Evolutionary conservation across 2,113 vertebrate genomes (phyloP), one percentile per base, ranked within the genome.

Genomic region (Otis tarda): DNA sequence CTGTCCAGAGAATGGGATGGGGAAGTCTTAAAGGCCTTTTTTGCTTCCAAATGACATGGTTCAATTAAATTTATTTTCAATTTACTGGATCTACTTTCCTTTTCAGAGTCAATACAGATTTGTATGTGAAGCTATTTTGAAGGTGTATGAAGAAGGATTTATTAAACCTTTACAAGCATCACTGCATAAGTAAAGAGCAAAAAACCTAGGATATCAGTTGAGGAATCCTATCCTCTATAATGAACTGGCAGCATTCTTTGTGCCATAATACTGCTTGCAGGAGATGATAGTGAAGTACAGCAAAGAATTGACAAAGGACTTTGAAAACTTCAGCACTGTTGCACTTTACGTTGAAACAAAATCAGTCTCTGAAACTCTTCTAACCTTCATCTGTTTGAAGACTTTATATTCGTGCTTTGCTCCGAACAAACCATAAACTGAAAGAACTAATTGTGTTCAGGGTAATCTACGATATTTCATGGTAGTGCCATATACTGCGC

Each of bases 81-180:
- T 94, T 85, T 76, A 78, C 86, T 84, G n/a, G 71, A n/a, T 91
- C 39, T 90, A 4, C 91, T 97, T 91, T 98, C 47, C 89, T 95
- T 98, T 97, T 84, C 98, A 99, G 99, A 99, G 99, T 98, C 99
- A 99, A 96, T 99, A 99, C 97, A 99, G 99, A 98, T 99, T 99
- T 95, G 99, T 99, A 85, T 99, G 99, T 93, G 99, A 99, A 98
- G 99, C 99, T 97, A 99, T 99, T 97, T 97, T 99, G 98, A 99
- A 98, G 97, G 99, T 99, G 41, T 99, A 99, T 87, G 99, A 99
- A 98, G 99, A 99, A 98, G 99, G 98, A 81, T 97, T 99, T 97
- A 98, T 99, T 96, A 98, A 98, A 98, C 98, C 99, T 49, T 98
- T 98, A 94, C 98, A 97, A 82, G 92, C 98, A 67, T 96, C 97